A percentile compares a stretch with the other conserved stretches of the same genome.
Evolutionary conservation across 1,140 invertebrate genomes (phyloP).

Genomic region (Brachystomella parvula): DNA sequence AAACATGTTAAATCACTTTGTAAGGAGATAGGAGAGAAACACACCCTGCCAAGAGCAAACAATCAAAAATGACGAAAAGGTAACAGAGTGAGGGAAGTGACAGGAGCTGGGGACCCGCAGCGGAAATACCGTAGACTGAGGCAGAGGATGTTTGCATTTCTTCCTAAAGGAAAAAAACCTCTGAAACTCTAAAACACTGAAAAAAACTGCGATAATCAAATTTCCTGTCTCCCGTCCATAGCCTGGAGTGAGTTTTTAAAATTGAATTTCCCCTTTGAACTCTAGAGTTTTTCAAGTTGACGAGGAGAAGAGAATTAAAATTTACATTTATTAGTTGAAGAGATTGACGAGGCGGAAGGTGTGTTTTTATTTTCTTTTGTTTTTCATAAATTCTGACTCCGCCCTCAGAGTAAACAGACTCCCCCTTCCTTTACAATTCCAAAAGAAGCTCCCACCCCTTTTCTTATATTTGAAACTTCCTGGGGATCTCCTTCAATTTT

Average conservation of each 20-base stretch:
- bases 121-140: neutral
- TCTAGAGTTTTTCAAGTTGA: too few species aligned
- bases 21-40: neutral
- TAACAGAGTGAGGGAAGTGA: too few species aligned
- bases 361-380: neutral
- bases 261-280: neutral
- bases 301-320: too few species aligned
- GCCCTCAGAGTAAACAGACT: neutral
- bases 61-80: too few species aligned
- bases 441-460: conserved; percentile 4
- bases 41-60: neutral
- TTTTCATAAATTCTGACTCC: neutral
- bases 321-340: too few species aligned
- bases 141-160: conserved; percentile 6
- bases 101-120: too few species aligned
- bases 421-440: neutral
- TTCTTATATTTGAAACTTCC: too few species aligned
- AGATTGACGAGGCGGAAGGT: too few species aligned
- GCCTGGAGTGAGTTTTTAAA: neutral
- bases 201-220: neutral
- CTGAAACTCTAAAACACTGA: too few species aligned
- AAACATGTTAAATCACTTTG: neutral
- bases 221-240: neutral
- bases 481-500: too few species aligned
- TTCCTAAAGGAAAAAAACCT: too few species aligned